These are phyloP conservation scores for Danaus melanippus DNA, from an alignment of 1,140 invertebrate genomes.

Conservation along the genomic window DNA sequence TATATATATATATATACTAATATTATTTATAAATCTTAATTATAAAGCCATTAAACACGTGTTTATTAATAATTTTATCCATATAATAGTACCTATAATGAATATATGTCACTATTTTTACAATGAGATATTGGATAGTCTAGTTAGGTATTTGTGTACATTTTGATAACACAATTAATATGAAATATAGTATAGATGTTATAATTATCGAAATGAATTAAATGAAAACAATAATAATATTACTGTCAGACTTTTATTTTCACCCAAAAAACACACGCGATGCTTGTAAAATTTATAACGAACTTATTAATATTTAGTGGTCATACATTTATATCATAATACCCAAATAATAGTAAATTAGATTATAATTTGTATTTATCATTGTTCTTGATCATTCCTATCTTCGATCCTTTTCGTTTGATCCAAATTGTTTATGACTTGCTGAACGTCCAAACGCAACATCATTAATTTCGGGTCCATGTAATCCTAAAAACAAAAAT, in stretches of 20 bases:
- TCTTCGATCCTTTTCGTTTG: constrained; percentile 33
- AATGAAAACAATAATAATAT: constrained; percentile 47
- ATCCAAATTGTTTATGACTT: constrained; percentile 55
- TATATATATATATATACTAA: constrained; percentile 8
- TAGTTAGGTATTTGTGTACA: constrained; percentile 60
- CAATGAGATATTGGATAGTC: constrained; percentile 50
- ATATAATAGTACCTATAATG: constrained; percentile 36
- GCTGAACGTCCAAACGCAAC: constrained; percentile 59
- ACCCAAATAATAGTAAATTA: too few species aligned
- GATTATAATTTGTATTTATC: too few species aligned
- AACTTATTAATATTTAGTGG: constrained; percentile 7
- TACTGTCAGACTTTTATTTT: constrained; percentile 55
- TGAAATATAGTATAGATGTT: constrained; percentile 14
- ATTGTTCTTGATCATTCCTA: constrained; percentile 17
- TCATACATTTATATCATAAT: constrained; percentile 1
- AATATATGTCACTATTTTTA: constrained; percentile 50
- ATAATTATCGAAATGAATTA: constrained; percentile 26
- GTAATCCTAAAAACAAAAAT: constrained; percentile 46
- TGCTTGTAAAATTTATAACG: not conserved
- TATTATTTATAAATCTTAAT: constrained; percentile 17
- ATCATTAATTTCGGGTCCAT: constrained; percentile 67
- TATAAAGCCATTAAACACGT: constrained; percentile 31
- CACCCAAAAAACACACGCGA: constrained; percentile 9
- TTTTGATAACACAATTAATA: constrained; percentile 57
- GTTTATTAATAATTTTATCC: constrained; percentile 33